Percentiles rank a stretch among this genome's conserved stretches.
Conservation (phyloP, 1,140 invertebrate genomes). For the Gryllus bimaculatus region DNA sequence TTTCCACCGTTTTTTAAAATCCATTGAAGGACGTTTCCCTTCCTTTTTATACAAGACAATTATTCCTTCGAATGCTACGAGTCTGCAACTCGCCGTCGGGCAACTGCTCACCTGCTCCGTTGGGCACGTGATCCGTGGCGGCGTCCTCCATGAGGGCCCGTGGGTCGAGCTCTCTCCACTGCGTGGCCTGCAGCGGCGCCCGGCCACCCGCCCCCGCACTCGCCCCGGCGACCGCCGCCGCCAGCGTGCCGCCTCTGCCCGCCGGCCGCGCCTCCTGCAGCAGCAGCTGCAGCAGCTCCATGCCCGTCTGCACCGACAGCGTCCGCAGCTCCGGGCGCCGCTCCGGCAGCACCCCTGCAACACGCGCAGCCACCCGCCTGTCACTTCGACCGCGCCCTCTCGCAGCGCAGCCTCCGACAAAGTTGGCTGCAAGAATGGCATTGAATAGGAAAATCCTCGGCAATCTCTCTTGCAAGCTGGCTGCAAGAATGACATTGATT, state of each 20-base stretch:
- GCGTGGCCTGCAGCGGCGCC: neutral
- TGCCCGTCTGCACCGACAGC: constrained; percentile 19
- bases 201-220: neutral
- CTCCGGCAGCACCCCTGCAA: constrained; percentile 12
- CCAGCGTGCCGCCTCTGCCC: constrained; percentile 6
- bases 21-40: no score
- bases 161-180: constrained; percentile 13
- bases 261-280: neutral
- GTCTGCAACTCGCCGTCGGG: neutral
- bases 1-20: no score
- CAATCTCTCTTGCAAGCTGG: no score
- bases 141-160: constrained; percentile 10
- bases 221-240: constrained; percentile 8
- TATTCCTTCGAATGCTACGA: neutral
- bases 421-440: no score
- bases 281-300: constrained; percentile 17
- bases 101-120: neutral
- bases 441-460: no score
- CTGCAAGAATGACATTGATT: no score
- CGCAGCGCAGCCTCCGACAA: neutral
- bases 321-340: constrained; percentile 13
- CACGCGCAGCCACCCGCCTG: neutral
- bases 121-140: neutral
- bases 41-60: no score
- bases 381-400: neutral